Conservation (phyloP, 2,113 vertebrate species). For the Pseudopodoces humilis region DNA sequence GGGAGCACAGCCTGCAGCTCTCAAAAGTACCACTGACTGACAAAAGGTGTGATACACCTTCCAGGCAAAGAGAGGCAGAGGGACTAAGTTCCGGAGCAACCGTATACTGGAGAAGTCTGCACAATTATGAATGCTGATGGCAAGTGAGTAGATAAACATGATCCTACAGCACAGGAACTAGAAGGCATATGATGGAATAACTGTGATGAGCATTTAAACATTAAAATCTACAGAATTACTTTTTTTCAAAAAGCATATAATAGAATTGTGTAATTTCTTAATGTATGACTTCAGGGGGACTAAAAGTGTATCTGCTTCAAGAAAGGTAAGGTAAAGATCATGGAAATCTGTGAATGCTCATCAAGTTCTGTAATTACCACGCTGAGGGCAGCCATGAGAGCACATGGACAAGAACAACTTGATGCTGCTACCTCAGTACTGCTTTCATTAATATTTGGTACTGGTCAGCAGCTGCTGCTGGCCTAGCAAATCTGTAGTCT, state of each 20-base stretch:
- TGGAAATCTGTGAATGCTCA: neutral
- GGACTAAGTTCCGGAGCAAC: neutral
- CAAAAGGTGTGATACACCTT: neutral
- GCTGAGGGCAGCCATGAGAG: neutral
- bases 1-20: accelerated
- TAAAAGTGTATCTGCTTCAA: neutral
- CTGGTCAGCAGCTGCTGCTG: neutral
- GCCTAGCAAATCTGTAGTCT: neutral
- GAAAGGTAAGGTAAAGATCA: neutral
- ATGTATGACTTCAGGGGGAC: neutral
- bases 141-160: neutral
- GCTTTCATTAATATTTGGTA: neutral
- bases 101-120: neutral
- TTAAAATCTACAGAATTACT: neutral
- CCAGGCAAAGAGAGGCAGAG: neutral
- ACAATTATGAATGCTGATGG: neutral
- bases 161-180: neutral
- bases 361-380: neutral
- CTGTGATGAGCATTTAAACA: neutral
- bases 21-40: accelerated
- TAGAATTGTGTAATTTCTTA: neutral
- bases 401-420: neutral
- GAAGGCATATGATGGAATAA: neutral
- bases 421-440: neutral
- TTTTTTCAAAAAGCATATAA: neutral